Evolutionary conservation across 2,888 invertebrate species (phyloP).

Genomic region (Drosophila ezoana): DNA sequence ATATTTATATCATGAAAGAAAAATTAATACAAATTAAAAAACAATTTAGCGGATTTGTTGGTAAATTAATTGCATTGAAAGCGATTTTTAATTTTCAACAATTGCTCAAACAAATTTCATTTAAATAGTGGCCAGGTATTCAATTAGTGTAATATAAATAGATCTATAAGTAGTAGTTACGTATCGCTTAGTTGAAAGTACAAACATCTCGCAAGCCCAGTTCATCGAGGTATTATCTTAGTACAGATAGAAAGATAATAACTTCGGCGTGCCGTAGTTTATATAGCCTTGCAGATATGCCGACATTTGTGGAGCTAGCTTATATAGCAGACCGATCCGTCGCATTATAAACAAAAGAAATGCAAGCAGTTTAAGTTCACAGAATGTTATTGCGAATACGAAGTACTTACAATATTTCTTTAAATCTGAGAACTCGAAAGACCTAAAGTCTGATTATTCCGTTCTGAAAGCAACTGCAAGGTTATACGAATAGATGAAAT

Average conservation of each 20-base stretch:
- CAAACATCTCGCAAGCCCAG: background rate
- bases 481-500: background rate
- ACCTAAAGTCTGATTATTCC: no score
- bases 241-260: background rate
- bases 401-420: no score
- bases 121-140: conserved; percentile 21
- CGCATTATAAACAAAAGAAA: no score
- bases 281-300: conserved; percentile 6
- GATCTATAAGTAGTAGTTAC: conserved; percentile 20
- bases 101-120: conserved; percentile 8
- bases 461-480: conserved; percentile 3
- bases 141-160: conserved; percentile 13
- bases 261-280: background rate
- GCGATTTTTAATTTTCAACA: conserved; percentile 18
- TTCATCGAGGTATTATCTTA: conserved; percentile 4
- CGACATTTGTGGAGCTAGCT: background rate
- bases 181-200: conserved; percentile 21
- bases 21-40: conserved; percentile 5
- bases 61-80: conserved; percentile 48
- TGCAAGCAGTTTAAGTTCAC: no score
- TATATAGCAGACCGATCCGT: no score
- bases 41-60: conserved; percentile 55
- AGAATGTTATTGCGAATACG: no score
- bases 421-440: no score
- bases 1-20: background rate